Evolutionary conservation across 2,888 invertebrate species (phyloP), one percentile per base, ranked within the genome.

Genomic region (Caenorhabditis virilis): DNA sequence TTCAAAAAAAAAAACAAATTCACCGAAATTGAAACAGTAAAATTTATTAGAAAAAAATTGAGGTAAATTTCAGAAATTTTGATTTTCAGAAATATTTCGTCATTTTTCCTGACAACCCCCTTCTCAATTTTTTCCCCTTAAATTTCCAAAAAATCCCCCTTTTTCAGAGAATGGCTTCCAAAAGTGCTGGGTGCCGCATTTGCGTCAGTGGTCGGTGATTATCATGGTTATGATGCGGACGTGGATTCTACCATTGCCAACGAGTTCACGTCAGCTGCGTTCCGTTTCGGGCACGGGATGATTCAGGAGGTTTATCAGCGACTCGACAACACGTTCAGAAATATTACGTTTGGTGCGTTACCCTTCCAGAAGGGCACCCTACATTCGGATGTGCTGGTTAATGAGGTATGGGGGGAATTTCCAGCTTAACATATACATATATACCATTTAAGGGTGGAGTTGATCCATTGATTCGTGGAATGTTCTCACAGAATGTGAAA

Each of bases 221-320:
- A 95, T 83, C 85, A 86, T 45, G 92, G 90, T 35, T 98, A 98
- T 83, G 86, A 95, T 84, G 88, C 91, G 0, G 87, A 88, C 36
- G 74, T 92, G 0, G 90, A 97, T 83, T 90, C 95, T 0, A 89
- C 91, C 1, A 89, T 98, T 74, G 89, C 93, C 1, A 98, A 97
- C 83, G 94, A 92, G 35, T 98, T 98, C 84, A 94, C 97, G 0
- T 94, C 97, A 0, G 95, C 95, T 11, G 97, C 95, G 0, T 86
- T 97, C 53, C 88, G 85, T 58, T 94, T 99, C 84, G 98, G 98
- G 0, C 98, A 98, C 85, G 91, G 95, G 0, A 87, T 98, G 68
- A 94, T 98, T 53, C 95, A 95, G 84, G 79, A 74, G 42, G 86
- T 92, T 50, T 86, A 95, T 33, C 89, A 91, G 76, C 88, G 93